These are phyloP conservation scores for Campylorhamphus procurvoides DNA, from an alignment of 2,113 vertebrate species.

Conservation along the genomic window DNA sequence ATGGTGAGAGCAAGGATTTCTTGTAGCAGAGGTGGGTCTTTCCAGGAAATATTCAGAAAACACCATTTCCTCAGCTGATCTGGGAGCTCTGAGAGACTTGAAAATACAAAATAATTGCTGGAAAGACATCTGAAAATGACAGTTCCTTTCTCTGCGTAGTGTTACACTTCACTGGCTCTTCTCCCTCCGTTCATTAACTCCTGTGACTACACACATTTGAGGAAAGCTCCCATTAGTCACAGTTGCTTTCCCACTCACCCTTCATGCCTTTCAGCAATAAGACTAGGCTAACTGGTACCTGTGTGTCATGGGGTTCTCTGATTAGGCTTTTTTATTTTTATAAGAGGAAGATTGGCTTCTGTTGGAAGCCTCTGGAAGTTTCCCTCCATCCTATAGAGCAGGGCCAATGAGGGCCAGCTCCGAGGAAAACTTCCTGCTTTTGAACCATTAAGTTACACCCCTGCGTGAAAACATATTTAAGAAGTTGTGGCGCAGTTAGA, in stretches of 20 bases:
- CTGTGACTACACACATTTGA: slow-evolving; percentile 15
- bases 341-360: too few relatives aligned
- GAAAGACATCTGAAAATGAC: slow-evolving; percentile 10
- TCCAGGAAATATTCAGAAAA: background rate
- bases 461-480: too few relatives aligned
- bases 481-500: too few relatives aligned
- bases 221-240: slow-evolving; percentile 60
- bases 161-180: slow-evolving; percentile 16
- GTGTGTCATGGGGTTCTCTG: background rate
- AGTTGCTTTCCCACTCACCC: slow-evolving; percentile 62
- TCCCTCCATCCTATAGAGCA: too few relatives aligned
- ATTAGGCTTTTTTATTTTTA: too few relatives aligned
- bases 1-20: background rate
- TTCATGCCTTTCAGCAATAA: slow-evolving; percentile 26
- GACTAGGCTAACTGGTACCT: background rate
- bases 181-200: slow-evolving; percentile 51
- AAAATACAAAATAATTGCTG: slow-evolving; percentile 31
- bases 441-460: too few relatives aligned
- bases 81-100: background rate
- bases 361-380: too few relatives aligned
- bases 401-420: too few relatives aligned
- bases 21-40: background rate
- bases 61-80: background rate
- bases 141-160: background rate
- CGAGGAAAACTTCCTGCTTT: too few relatives aligned